Conservation (phyloP, 2,113 vertebrate species). For the Lagopus leucura region DNA sequence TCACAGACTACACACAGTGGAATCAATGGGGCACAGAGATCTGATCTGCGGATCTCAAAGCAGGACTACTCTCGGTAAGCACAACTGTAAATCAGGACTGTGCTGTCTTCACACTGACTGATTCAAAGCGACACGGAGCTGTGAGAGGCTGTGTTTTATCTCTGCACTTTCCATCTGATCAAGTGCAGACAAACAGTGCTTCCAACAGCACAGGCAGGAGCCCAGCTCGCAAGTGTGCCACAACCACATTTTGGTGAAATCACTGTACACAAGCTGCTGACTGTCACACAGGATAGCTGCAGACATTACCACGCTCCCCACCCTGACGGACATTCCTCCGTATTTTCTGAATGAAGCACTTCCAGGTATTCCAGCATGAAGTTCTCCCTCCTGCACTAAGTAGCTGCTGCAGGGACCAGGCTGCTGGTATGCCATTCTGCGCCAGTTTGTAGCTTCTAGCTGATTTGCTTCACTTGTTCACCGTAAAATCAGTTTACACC, state of each 20-base stretch:
- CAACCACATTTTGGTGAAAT: neutral
- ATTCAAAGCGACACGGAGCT: conserved; percentile 62
- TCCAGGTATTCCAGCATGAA: neutral
- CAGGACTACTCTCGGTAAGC: conserved; percentile 62
- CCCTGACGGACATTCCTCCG: conserved; percentile 3
- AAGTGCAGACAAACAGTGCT: conserved; percentile 47
- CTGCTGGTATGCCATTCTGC: neutral
- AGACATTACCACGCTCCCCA: neutral
- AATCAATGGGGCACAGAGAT: conserved; percentile 71
- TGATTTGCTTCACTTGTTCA: conserved; percentile 20
- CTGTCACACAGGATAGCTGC: conserved; percentile 6
- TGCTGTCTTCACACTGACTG: conserved; percentile 49
- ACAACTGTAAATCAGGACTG: conserved; percentile 64
- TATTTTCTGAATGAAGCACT: neutral
- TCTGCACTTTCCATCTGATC: conserved; percentile 45
- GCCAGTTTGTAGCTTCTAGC: conserved; percentile 19
- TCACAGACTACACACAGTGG: conserved; percentile 65
- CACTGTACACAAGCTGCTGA: neutral
- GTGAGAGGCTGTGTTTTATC: conserved; percentile 40
- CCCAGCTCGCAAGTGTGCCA: neutral
- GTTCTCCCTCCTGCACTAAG: neutral
- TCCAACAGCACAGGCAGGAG: conserved; percentile 40
- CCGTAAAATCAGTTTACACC: conserved; percentile 15
- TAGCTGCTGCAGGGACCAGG: neutral
- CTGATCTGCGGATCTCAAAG: conserved; percentile 63